Percentiles rank a stretch among this genome's conserved stretches.
Evolutionary conservation across 1,140 invertebrate species (phyloP).

Genomic region (Theocolax elegans): DNA sequence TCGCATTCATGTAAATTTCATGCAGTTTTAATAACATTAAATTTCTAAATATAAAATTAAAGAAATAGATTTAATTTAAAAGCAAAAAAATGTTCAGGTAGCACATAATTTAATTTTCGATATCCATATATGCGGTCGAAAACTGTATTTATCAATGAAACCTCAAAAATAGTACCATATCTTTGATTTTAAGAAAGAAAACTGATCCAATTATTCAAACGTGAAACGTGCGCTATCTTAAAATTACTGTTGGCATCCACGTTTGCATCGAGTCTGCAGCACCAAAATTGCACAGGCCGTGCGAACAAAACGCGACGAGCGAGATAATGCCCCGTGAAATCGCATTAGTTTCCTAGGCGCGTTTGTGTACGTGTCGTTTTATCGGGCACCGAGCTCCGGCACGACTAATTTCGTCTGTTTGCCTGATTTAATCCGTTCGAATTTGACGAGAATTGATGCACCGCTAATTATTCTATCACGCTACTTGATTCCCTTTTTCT

Average conservation of each 20-base stretch:
- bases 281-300: neutral
- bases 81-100: no score
- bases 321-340: constrained; percentile 54
- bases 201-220: no score
- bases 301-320: constrained; percentile 42
- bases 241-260: neutral
- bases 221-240: neutral
- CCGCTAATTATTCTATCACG: constrained; percentile 61
- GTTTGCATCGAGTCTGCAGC: neutral
- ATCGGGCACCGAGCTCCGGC: constrained; percentile 45
- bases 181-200: no score
- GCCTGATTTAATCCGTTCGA: constrained; percentile 58
- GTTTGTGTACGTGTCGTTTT: constrained; percentile 55
- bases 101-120: no score
- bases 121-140: no score
- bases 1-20: no score
- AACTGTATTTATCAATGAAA: no score
- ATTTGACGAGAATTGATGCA: constrained; percentile 62
- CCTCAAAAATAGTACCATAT: no score
- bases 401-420: constrained; percentile 60
- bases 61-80: no score
- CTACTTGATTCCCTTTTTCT: no score
- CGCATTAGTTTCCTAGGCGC: constrained; percentile 55
- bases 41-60: no score
- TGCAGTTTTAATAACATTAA: no score